Percentiles rank a stretch among this genome's conserved stretches.
These are phyloP conservation scores for Polyergus mexicanus DNA, from an alignment of 1,140 invertebrate species.

Conservation along the genomic window DNA sequence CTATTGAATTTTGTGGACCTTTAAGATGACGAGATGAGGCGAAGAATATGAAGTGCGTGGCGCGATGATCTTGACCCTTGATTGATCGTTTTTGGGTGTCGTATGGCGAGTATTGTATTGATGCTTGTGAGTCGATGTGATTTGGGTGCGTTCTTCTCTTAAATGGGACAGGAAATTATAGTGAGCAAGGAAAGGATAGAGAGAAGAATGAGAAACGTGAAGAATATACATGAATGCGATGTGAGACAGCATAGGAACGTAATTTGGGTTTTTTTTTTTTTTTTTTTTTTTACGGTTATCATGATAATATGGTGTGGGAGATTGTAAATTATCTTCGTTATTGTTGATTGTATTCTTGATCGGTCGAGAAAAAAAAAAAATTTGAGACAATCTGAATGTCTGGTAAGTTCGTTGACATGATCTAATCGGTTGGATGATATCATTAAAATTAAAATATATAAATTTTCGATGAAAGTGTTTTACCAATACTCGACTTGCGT, in stretches of 20 bases:
- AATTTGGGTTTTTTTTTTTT: constrained; percentile 33
- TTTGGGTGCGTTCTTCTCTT: not conserved
- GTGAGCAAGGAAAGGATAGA: not conserved
- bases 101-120: constrained; percentile 23
- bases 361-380: not conserved
- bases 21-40: constrained; percentile 21
- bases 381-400: constrained; percentile 1
- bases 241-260: not conserved
- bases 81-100: constrained; percentile 35
- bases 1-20: not conserved
- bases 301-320: not conserved
- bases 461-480: constrained; percentile 51
- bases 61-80: constrained; percentile 9
- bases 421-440: constrained; percentile 31
- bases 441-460: constrained; percentile 24
- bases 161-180: not conserved
- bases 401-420: constrained; percentile 38
- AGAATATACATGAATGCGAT: not conserved
- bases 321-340: not conserved
- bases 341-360: constrained; percentile 8
- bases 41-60: not conserved
- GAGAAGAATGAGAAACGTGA: not conserved
- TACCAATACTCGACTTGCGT: constrained; percentile 48
- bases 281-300: constrained; percentile 9
- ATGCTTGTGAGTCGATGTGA: constrained; percentile 37